Percentiles rank a stretch among this genome's conserved stretches.
Conservation (phyloP, 2,113 vertebrate genomes). For the Tricholaema leucomelas region DNA sequence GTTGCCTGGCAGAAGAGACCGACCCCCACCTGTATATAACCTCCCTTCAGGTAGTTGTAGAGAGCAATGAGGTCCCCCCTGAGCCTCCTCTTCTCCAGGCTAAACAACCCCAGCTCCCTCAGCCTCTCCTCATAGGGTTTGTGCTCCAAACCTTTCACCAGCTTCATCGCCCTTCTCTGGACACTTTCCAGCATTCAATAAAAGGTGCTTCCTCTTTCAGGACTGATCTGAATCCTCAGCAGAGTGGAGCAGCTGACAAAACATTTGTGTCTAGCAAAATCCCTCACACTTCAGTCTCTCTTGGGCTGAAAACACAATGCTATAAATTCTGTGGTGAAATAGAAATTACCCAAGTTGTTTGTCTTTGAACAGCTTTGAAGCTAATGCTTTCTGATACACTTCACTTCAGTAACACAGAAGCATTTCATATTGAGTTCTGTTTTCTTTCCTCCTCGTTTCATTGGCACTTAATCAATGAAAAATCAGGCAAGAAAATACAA, state of each 20-base stretch:
- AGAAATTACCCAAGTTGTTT: background rate
- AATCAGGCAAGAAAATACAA: background rate
- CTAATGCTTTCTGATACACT: background rate
- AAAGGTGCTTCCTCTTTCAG: background rate
- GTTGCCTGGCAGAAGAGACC: no score
- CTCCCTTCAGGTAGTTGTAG: no score
- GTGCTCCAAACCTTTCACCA: no score
- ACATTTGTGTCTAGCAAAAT: background rate
- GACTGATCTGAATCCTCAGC: background rate
- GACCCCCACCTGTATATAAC: no score
- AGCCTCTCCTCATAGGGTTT: no score
- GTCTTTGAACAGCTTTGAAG: background rate
- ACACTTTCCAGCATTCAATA: no score
- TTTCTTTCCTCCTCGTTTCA: background rate
- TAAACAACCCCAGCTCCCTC: no score
- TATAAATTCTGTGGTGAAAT: background rate
- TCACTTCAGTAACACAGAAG: background rate
- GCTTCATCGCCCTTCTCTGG: no score
- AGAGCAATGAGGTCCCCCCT: no score
- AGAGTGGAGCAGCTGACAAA: background rate
- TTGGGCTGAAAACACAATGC: background rate
- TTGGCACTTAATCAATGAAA: background rate
- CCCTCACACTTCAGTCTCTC: background rate
- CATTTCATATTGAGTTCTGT: background rate
- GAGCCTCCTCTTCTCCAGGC: no score